Evolutionary conservation across 2,113 vertebrate species (phyloP), one percentile per base, ranked within the genome.

Genomic region (Macaca nemestrina): DNA sequence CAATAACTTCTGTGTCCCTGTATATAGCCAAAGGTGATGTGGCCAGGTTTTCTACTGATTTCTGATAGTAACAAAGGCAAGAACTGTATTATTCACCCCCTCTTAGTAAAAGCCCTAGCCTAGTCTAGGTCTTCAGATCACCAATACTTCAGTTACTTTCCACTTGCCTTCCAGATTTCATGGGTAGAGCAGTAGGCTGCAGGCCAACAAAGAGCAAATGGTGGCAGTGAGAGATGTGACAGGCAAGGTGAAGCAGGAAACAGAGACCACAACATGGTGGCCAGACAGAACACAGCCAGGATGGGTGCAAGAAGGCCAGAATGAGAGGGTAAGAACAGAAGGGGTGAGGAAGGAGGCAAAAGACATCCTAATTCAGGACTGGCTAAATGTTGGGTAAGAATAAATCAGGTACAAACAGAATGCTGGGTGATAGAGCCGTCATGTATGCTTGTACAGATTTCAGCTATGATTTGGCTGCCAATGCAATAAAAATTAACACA

Each of bases 1-100:
- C 91, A 97, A 97, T 97, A 35, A 22, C 85, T 93, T 75, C 93
- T 30, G 2, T 67, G 85, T 75, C 59, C 38, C 90, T 55, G 35
- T 43, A 61, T 75, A 76, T 57, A 88, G 90, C n/a, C 85, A 52
- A 90, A 91, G 94, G 94, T 94, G 81, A 96, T 78, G 8, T 57
- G 70, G 78, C 61, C 68, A 75, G 48, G 43, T 57, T 84, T 96
- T n/a, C 88, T 57, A 55, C 22, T 30, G 57, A 45, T 40, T 92
- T 45, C 88, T 75, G 30, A 88, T 45, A 14, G 5, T 23, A 88
- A 20, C 0, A 2, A 96, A 79, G 59, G 55, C 59, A 43, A 86
- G 88, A 68, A 86, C 59, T 79, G 4, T 48, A 86, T 61, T 84
- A 83, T 23, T 91, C 48, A 93, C 67, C 45, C 20, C 9, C 30